Conservation (phyloP, 2,113 vertebrate genomes). For the Gyps fulvus region DNA sequence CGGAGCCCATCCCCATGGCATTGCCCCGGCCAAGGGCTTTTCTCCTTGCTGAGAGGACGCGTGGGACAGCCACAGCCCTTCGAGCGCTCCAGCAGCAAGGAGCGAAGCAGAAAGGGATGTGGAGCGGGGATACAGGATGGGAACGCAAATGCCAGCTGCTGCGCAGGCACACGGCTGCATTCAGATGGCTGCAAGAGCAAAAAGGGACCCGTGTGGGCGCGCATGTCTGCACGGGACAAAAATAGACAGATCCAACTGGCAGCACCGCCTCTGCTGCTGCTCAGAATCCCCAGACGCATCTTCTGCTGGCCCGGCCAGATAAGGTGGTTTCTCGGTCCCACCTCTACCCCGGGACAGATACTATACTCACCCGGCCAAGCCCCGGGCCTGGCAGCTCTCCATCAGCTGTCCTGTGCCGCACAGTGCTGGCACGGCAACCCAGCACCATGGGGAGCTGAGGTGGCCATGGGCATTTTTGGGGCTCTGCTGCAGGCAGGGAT, state of each 20-base stretch:
- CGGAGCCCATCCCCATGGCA: accelerated
- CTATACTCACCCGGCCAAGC: accelerated
- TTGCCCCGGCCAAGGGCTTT: neutral
- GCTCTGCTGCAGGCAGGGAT: neutral
- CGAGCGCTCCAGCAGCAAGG: accelerated
- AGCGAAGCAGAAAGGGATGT: neutral
- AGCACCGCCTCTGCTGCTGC: neutral
- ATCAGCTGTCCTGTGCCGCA: accelerated
- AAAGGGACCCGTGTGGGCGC: accelerated
- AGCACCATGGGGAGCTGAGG: accelerated
- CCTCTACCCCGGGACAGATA: neutral
- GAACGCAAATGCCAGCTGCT: neutral
- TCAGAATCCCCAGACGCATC: accelerated
- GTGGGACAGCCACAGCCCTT: accelerated
- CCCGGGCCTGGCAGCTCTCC: neutral
- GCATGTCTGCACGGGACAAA: accelerated
- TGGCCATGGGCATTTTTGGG: neutral
- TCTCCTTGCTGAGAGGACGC: neutral
- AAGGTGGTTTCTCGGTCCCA: neutral
- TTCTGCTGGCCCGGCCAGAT: neutral
- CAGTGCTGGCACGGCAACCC: accelerated
- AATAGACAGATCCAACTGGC: neutral
- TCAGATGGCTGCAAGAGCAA: neutral
- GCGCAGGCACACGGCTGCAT: neutral
- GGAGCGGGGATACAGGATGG: neutral